Evolutionary conservation across 2,888 invertebrate species (phyloP).

Genomic region (Ischnura elegans): DNA sequence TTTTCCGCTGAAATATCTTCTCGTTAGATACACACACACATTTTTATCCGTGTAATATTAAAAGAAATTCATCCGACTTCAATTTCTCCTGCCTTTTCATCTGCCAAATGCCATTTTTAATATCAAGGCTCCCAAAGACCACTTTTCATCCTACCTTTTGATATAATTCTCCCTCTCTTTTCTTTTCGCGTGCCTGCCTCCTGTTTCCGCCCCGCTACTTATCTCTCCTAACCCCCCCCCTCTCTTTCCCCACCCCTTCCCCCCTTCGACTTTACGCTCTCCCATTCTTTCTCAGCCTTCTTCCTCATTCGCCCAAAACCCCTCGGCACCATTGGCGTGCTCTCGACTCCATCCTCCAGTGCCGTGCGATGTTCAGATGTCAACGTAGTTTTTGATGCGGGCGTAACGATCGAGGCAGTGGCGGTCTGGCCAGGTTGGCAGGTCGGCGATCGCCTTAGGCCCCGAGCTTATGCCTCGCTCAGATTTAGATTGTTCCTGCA

Average conservation of each 20-base stretch:
- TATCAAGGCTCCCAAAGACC: not conserved
- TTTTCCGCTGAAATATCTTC: not conserved
- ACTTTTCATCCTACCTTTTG: conserved; percentile 22
- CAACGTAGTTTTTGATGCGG: too few relatives aligned
- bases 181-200: not conserved
- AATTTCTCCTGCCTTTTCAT: conserved; percentile 3
- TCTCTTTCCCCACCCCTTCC: not conserved
- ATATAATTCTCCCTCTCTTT: conserved; percentile 6
- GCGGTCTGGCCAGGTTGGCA: too few relatives aligned
- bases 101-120: conserved; percentile 9
- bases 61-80: not conserved
- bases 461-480: too few relatives aligned
- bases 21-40: not conserved
- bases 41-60: not conserved
- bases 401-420: too few relatives aligned
- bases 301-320: too few relatives aligned
- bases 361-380: too few relatives aligned
- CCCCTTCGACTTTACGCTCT: not conserved
- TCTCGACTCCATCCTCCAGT: too few relatives aligned
- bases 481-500: too few relatives aligned
- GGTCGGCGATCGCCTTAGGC: too few relatives aligned
- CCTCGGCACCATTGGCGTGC: too few relatives aligned
- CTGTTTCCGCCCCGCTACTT: not conserved
- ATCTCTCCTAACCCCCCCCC: not conserved
- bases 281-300: too few relatives aligned